phyloP scores from a whole-genome alignment of 2,888 invertebrate genomes.

The Colostygia pectinataria region DNA sequence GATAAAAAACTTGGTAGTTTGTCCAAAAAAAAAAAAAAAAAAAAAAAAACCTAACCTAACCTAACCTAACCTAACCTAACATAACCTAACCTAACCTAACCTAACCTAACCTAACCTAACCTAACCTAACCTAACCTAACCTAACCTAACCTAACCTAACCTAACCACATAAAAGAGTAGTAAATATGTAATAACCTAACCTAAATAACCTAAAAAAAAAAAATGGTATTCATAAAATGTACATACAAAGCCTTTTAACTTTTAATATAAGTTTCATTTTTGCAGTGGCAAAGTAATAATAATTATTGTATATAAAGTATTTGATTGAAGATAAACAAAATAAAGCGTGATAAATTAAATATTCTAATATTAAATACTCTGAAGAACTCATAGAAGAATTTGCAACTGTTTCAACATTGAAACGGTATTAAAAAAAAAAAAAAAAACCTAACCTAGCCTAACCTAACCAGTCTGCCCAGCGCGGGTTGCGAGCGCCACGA shows the following conservation, averaged over 20 bases:
- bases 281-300: too few species aligned
- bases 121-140: conserved; percentile 12
- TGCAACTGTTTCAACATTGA: too few species aligned
- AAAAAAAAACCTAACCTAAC: too few species aligned
- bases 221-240: not conserved
- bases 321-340: too few species aligned
- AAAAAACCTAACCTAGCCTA: not conserved
- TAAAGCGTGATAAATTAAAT: too few species aligned
- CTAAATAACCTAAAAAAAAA: not conserved
- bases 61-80: conserved; percentile 10
- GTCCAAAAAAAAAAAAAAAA: too few species aligned
- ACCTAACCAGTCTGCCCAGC: not conserved
- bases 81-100: conserved; percentile 12
- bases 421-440: not conserved
- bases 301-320: too few species aligned
- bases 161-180: not conserved
- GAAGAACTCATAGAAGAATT: too few species aligned
- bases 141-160: conserved; percentile 12
- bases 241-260: too few species aligned
- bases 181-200: not conserved
- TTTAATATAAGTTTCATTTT: too few species aligned
- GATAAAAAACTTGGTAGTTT: too few species aligned
- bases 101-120: conserved; percentile 10
- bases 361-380: too few species aligned
- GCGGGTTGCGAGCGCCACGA: not conserved